These are phyloP conservation scores for Papilio glaucus DNA, from an alignment of 1,140 invertebrate species.

Conservation along the genomic window DNA sequence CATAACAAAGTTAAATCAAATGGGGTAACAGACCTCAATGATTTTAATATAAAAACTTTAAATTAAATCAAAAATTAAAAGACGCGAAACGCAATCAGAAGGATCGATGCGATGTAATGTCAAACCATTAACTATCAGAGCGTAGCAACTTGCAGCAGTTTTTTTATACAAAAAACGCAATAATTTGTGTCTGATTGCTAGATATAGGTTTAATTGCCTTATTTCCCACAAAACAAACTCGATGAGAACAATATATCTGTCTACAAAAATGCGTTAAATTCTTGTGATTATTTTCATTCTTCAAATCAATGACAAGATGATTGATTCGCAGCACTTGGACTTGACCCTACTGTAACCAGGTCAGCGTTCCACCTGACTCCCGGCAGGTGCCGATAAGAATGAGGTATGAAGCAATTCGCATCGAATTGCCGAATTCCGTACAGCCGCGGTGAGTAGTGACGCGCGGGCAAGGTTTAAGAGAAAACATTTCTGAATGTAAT, in stretches of 20 bases:
- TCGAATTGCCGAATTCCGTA: slow-evolving; percentile 55
- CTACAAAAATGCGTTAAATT: too few relatives aligned
- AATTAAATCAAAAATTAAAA: too few relatives aligned
- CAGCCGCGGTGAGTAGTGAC: slow-evolving; percentile 45
- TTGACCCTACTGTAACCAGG: background rate
- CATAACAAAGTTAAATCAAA: slow-evolving; percentile 1
- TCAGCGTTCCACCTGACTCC: background rate
- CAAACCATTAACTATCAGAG: background rate
- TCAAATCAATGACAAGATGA: background rate
- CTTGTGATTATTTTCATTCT: too few relatives aligned
- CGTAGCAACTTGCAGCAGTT: background rate
- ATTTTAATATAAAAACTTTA: slow-evolving; percentile 9
- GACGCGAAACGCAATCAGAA: too few relatives aligned
- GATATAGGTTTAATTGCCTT: background rate
- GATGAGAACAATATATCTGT: background rate
- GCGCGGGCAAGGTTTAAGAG: background rate
- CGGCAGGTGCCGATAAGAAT: slow-evolving; percentile 40
- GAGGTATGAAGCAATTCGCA: slow-evolving; percentile 56
- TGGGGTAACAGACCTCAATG: background rate
- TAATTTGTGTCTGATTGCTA: too few relatives aligned
- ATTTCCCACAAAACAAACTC: too few relatives aligned
- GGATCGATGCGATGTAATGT: background rate
- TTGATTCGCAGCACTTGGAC: slow-evolving; percentile 11
- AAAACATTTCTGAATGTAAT: slow-evolving; percentile 18
- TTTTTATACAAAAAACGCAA: background rate